phyloP scores from a whole-genome alignment of 2,797 vertebrate species.

The Siniperca scherzeri region DNA sequence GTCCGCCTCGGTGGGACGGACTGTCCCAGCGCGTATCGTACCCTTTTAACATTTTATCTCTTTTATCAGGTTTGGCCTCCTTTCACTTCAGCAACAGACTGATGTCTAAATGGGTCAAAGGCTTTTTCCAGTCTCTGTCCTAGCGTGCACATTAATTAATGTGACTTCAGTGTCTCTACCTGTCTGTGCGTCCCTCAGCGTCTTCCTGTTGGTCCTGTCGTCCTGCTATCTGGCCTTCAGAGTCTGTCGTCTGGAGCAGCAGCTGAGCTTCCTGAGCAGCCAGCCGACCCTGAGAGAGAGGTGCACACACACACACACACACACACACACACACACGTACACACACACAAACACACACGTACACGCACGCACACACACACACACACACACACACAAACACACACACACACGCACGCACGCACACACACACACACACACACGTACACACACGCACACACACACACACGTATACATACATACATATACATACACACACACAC shows the following conservation, averaged over 20 bases:
- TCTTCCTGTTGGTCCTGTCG: constrained; percentile 90
- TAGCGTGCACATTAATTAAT: too few relatives aligned
- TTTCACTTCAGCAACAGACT: too few relatives aligned
- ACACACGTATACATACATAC: neutral
- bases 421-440: neutral
- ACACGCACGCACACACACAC: constrained; percentile 2
- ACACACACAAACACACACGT: neutral
- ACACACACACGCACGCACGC: neutral
- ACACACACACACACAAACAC: neutral
- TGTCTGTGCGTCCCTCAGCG: constrained; percentile 72
- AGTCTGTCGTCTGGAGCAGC: constrained; percentile 92
- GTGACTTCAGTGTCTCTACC: neutral
- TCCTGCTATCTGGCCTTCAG: constrained; percentile 93
- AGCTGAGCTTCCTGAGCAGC: constrained; percentile 87
- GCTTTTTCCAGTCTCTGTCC: neutral
- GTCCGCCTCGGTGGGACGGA: too few relatives aligned
- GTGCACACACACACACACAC: constrained; percentile 62
- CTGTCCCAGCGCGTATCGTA: too few relatives aligned
- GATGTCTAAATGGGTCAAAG: too few relatives aligned
- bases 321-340: constrained; percentile 2
- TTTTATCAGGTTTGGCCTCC: too few relatives aligned
- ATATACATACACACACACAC: too few relatives aligned
- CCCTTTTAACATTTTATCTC: too few relatives aligned
- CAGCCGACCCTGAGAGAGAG: constrained; percentile 79
- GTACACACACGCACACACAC: neutral